Conservation (phyloP, 2,888 invertebrate species). For the Cheilosia vulpina region DNA sequence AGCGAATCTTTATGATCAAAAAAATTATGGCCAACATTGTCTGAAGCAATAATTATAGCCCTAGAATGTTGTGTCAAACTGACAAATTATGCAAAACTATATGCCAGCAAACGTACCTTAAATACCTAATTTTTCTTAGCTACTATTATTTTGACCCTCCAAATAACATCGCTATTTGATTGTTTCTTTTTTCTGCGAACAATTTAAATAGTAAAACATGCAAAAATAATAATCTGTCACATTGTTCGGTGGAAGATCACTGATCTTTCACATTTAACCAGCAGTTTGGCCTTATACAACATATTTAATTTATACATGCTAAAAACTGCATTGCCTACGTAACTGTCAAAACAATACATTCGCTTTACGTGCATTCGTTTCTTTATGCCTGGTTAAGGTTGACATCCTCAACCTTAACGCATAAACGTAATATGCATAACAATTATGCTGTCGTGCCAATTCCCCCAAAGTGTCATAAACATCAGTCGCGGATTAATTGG, state of each 20-base stretch:
- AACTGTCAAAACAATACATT: slow-evolving; percentile 4
- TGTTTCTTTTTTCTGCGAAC: not conserved
- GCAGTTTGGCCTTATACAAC: slow-evolving; percentile 8
- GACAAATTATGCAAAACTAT: slow-evolving; percentile 6
- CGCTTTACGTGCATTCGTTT: slow-evolving; percentile 9
- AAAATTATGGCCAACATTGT: not conserved
- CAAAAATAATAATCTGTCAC: slow-evolving; percentile 20
- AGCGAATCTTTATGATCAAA: not conserved
- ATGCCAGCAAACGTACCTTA: not conserved
- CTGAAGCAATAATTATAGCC: slow-evolving; percentile 1
- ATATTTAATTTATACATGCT: slow-evolving; percentile 3
- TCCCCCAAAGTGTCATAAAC: slow-evolving; percentile 56
- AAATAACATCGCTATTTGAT: not conserved
- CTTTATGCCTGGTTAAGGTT: slow-evolving; percentile 18
- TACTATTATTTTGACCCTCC: slow-evolving; percentile 14
- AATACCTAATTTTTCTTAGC: not conserved
- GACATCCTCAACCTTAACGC: slow-evolving; percentile 29
- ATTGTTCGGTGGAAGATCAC: slow-evolving; percentile 16
- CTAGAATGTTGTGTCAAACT: slow-evolving; percentile 5
- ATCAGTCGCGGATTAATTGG: slow-evolving; percentile 56
- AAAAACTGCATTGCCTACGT: not conserved
- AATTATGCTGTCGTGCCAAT: slow-evolving; percentile 36
- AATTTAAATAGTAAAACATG: slow-evolving; percentile 1
- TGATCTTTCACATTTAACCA: slow-evolving; percentile 44
- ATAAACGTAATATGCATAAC: slow-evolving; percentile 9